These are phyloP conservation scores for Pseudochirops corinnae DNA, from an alignment of 2,797 vertebrate species.

Conservation along the genomic window DNA sequence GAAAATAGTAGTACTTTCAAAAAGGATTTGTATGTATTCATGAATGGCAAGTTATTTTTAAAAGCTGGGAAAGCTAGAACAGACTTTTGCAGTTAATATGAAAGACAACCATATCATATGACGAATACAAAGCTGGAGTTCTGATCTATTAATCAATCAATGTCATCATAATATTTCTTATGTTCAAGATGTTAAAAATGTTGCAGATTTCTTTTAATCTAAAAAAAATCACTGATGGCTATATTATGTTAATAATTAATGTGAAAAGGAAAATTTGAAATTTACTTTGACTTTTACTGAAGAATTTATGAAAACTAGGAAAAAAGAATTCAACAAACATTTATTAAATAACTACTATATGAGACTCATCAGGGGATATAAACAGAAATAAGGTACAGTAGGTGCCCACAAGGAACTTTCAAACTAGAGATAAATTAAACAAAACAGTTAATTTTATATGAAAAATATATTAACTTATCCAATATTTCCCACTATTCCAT, in stretches of 20 bases:
- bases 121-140: slow-evolving; percentile 33
- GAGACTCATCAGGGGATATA: no score
- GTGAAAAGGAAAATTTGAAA: background rate
- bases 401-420: background rate
- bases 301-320: slow-evolving; percentile 46
- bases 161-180: no score
- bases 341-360: no score
- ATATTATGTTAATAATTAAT: slow-evolving; percentile 18
- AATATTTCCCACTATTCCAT: background rate
- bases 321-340: no score
- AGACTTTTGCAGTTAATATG: no score
- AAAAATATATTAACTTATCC: background rate
- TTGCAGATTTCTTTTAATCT: no score
- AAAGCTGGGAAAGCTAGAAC: slow-evolving; percentile 1
- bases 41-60: background rate
- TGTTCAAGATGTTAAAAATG: no score
- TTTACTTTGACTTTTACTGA: slow-evolving; percentile 24
- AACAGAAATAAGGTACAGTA: no score
- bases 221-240: slow-evolving; percentile 20
- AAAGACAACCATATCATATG: background rate
- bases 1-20: background rate
- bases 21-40: background rate
- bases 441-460: slow-evolving; percentile 57
- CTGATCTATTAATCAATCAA: no score
- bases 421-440: slow-evolving; percentile 13